Evolutionary conservation across 1,140 invertebrate genomes (phyloP), one percentile per base, ranked within the genome.

Genomic region (Zophobas atratus): DNA sequence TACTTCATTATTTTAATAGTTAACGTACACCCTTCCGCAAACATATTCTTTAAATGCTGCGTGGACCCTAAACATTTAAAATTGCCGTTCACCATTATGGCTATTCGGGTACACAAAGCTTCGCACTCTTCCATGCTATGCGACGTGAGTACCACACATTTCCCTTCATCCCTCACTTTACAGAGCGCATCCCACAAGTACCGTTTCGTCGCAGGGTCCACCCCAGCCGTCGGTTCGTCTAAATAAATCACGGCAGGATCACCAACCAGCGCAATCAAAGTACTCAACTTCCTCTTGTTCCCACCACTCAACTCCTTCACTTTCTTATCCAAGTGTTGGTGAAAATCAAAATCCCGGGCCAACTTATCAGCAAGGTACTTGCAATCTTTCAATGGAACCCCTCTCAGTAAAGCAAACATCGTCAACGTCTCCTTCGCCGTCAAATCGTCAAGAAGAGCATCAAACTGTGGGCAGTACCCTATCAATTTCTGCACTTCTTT

Each of bases 261-360:
- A 8, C 96, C 96, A 51, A 98, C 90, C 39, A 98, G 86, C 5
- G 97, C 94, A 57, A 99, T 92, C 0, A 97, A 97, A 49, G 97
- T 96, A 80, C 95, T 97, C 33, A 99, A 87, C 86, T 99, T 98
- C 53, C 97, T 89, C 85, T 97, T 98, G 81, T 98, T 99, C 0
- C 97, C 98, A 8, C 96, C 96, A 84, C 95, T 97, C 83, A 93
- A 95, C 86, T 87, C 89, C 78, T 85, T 85, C 43, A 91, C 89
- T 84, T 88, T 77, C 77, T 90, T 90, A 75, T 90, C 86, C 1
- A 90, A 79, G 84, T 90, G 88, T 67, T 88, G 86, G 8, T 82
- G 81, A 81, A 90, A 89, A 41, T 88, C 87, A 8, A 90, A 84
- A 6, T 86, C 83, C 35, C 77, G 84, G 2, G 86, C 84, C 60